Evolutionary conservation across 1,140 invertebrate species (phyloP), one percentile per base, ranked within the genome.

Genomic region (Nylanderia fulva): DNA sequence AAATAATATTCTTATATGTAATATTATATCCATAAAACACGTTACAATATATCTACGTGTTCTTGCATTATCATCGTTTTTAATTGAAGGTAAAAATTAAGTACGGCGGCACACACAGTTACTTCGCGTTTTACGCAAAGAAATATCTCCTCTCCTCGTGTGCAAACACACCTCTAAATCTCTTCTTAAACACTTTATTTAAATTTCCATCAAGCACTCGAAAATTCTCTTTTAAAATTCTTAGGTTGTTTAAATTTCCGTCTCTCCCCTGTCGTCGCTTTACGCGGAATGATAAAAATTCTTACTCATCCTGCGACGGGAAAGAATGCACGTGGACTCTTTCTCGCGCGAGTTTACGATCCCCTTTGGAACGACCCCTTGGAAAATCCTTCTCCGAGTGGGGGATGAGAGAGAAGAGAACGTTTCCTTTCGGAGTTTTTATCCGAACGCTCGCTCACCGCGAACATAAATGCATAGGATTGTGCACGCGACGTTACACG

Each of bases 261-360:
- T 58, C 39, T 72, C n/a, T 52, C n/a, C n/a, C n/a, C 27, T 21
- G 60, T 56, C 64, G 29, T n/a, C n/a, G 1, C n/a, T 72, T 42
- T 36, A 48, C 18, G 36, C 6, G 36, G 33, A 71, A 42, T 56
- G 77, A 69, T 80, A 54, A 80, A 66, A 79, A 63, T 48, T 42
- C 42, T 54, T 79, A 33, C 42, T 56, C 64, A 69, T 79, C 24
- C 33, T 29, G 33, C 33, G 61, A 5, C 45, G 63, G 29, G 45
- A 56, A 66, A 79, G 36, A 69, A 56, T 69, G 36, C 45, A 36
- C 45, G 45, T 66, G 29, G 21, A 39, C 18, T 48, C 21, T 9
- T 24, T 52, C 76, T 68, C 76, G 18, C 76, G 76, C 29, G 75
- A 33, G 33, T 79, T 68, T 68, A 63, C 33, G 63, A 79, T 79